Percentiles rank a stretch among this genome's conserved stretches.
Conservation (phyloP, 2,888 invertebrate species). For the Germaria angustata region DNA sequence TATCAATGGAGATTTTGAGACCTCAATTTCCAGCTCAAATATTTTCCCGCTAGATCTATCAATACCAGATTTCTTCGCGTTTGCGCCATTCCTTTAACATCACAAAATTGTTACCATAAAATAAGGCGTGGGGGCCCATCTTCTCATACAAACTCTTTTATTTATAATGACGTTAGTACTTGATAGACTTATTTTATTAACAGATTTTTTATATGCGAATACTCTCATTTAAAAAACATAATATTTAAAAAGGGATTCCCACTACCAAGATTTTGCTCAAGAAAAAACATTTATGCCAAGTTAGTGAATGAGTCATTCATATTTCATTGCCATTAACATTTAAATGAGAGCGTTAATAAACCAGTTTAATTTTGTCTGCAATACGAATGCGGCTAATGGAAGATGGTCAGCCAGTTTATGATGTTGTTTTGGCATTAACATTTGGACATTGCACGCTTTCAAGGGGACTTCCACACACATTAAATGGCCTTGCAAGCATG, state of each 20-base stretch:
- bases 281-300: not conserved
- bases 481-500: not conserved
- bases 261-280: not conserved
- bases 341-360: not conserved
- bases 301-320: not conserved
- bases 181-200: not conserved
- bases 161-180: too few relatives aligned
- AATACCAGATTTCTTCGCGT: too few relatives aligned
- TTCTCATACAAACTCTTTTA: too few relatives aligned
- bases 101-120: too few relatives aligned
- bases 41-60: too few relatives aligned
- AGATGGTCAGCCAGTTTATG: conserved; percentile 3
- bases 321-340: not conserved
- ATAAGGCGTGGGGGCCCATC: too few relatives aligned
- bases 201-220: not conserved
- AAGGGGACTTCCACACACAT: conserved; percentile 27
- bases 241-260: conserved; percentile 6
- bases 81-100: too few relatives aligned
- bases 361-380: not conserved
- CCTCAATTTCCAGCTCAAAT: too few relatives aligned
- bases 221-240: not conserved
- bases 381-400: not conserved
- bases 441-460: not conserved
- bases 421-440: not conserved
- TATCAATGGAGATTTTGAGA: too few relatives aligned